These are phyloP conservation scores for Peromyscus maniculatus DNA, from an alignment of 2,113 vertebrate species.

Conservation along the genomic window DNA sequence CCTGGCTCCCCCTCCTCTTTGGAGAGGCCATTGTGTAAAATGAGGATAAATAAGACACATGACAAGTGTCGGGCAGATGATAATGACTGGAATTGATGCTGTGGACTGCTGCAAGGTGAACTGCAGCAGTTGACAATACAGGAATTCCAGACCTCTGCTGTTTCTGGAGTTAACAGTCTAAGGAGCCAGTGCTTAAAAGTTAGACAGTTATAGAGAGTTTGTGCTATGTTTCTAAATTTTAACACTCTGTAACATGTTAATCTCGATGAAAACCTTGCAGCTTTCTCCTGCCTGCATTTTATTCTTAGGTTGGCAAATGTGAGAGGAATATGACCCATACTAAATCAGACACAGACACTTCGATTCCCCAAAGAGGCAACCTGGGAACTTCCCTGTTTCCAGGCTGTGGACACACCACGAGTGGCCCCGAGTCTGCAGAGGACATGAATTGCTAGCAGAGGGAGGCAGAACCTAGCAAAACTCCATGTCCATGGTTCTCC, in stretches of 20 bases:
- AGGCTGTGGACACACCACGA: accelerated
- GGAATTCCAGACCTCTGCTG: accelerated
- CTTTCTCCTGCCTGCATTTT: not conserved
- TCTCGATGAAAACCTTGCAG: not conserved
- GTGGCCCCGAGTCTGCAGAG: too few species aligned
- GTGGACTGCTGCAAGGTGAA: too few species aligned
- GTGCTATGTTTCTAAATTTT: not conserved
- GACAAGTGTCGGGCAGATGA: accelerated
- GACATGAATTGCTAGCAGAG: accelerated
- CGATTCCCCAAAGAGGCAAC: not conserved
- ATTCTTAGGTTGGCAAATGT: not conserved
- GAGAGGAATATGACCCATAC: not conserved
- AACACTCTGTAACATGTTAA: not conserved
- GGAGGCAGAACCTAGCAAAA: not conserved
- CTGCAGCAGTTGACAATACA: accelerated
- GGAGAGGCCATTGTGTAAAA: not conserved
- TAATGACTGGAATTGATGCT: accelerated
- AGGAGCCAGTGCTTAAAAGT: not conserved
- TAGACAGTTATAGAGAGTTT: not conserved
- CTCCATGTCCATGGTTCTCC: accelerated
- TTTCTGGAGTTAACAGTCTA: not conserved
- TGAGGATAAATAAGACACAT: accelerated
- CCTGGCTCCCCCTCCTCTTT: not conserved
- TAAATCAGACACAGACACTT: not conserved
- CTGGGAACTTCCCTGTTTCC: not conserved